A percentile compares a stretch with the other conserved stretches of the same genome.
These are phyloP conservation scores for Chrysolina oricalcia DNA, from an alignment of 2,888 invertebrate genomes.

Conservation along the genomic window DNA sequence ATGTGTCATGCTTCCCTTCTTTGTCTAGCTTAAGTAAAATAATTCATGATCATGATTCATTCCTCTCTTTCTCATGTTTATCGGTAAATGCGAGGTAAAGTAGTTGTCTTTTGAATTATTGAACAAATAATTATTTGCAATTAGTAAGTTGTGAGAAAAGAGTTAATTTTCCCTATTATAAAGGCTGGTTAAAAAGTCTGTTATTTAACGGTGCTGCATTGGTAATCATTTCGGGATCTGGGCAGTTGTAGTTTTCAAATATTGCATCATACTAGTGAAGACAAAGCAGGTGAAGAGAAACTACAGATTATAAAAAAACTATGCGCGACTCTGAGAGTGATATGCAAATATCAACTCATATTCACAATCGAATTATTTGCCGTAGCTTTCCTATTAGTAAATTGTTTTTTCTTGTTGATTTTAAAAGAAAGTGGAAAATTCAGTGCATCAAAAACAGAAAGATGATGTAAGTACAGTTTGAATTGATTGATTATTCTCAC, in stretches of 20 bases:
- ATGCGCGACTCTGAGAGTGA: not conserved
- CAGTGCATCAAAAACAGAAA: not conserved
- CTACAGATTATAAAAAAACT: not conserved
- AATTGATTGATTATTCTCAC: no score
- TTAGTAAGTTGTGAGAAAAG: not conserved
- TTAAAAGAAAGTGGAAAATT: slow-evolving; percentile 7
- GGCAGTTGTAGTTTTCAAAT: not conserved
- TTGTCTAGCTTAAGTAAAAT: not conserved
- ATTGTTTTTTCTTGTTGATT: not conserved
- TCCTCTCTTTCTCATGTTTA: not conserved
- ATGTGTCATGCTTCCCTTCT: not conserved
- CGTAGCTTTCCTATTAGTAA: not conserved
- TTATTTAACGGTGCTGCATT: not conserved
- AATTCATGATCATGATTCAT: not conserved
- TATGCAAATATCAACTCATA: not conserved
- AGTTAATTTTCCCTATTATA: not conserved
- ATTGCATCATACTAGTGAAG: not conserved
- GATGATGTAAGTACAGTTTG: not conserved
- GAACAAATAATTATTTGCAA: not conserved
- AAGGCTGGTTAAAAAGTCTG: not conserved
- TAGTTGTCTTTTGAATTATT: not conserved
- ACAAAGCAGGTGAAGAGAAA: not conserved
- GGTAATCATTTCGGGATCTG: not conserved
- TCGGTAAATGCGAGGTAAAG: no score
- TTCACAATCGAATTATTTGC: not conserved